phyloP scores from a whole-genome alignment of 2,888 invertebrate genomes.

The Microctonus aethiopoides region DNA sequence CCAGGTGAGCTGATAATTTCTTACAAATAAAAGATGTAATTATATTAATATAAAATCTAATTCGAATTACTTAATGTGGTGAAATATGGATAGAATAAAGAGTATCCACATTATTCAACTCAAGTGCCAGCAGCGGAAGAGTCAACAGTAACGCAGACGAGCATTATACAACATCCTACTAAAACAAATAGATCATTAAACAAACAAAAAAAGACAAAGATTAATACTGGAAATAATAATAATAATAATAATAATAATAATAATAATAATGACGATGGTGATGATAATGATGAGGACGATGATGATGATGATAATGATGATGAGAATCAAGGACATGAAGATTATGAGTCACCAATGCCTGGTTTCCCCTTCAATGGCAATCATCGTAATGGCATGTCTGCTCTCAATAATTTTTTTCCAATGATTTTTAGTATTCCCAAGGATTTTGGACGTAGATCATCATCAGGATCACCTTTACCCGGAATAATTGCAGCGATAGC shows the following conservation, averaged over 20 bases:
- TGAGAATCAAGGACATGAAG: conserved; percentile 66
- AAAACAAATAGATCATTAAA: conserved; percentile 40
- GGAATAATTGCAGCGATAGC: conserved; percentile 77
- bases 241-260: conserved; percentile 69
- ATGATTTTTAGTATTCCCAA: conserved; percentile 72
- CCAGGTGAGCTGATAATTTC: background rate
- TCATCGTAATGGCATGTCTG: conserved; percentile 58
- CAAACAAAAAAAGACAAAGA: conserved; percentile 53
- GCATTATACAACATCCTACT: conserved; percentile 21
- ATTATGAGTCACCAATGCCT: conserved; percentile 50
- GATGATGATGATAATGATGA: conserved; percentile 68
- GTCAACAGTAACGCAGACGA: conserved; percentile 28
- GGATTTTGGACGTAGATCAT: conserved; percentile 62
- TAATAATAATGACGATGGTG: conserved; percentile 69
- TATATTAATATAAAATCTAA: too few relatives aligned
- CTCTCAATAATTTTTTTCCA: conserved; percentile 74
- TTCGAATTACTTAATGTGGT: too few relatives aligned
- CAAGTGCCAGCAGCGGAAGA: conserved; percentile 65
- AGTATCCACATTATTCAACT: conserved; percentile 49
- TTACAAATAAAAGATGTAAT: too few relatives aligned
- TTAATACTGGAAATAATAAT: conserved; percentile 35
- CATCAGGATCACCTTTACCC: conserved; percentile 66
- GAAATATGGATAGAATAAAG: conserved; percentile 3
- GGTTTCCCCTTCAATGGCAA: conserved; percentile 53
- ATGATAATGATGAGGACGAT: conserved; percentile 68